Percentiles rank a stretch among this genome's conserved stretches.
Conservation (phyloP, 2,888 invertebrate species). For the Slavum lentiscoides region DNA sequence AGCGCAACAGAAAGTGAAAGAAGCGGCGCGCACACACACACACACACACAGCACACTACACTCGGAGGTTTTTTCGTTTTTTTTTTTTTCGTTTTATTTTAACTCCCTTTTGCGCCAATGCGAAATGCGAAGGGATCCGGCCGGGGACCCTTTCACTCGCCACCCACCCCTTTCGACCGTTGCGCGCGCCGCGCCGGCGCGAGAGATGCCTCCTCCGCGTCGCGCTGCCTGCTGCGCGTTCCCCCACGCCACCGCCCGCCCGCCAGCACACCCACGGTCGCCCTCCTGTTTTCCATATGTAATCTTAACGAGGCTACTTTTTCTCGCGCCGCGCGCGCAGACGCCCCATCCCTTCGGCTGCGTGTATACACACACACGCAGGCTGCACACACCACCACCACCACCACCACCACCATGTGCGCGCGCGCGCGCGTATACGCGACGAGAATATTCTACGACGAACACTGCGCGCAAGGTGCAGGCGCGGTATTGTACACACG, state of each 20-base stretch:
- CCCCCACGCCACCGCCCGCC: background rate
- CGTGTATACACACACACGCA: background rate
- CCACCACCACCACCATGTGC: no score
- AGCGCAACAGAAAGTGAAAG: conserved; percentile 50
- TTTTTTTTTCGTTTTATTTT: conserved; percentile 41
- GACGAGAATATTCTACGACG: conserved; percentile 44
- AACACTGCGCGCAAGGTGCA: background rate
- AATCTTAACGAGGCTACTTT: conserved; percentile 54
- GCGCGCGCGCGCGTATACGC: background rate
- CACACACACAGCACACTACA: background rate
- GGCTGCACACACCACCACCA: background rate
- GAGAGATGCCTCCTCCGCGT: background rate
- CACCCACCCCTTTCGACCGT: background rate
- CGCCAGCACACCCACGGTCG: conserved; percentile 11
- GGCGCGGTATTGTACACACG: background rate
- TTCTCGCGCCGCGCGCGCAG: conserved; percentile 51
- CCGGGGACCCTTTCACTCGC: conserved; percentile 41
- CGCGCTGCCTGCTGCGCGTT: background rate
- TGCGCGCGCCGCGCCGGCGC: background rate
- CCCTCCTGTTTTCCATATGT: conserved; percentile 53
- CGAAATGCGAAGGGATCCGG: conserved; percentile 50
- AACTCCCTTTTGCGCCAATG: conserved; percentile 54
- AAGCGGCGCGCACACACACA: conserved; percentile 24
- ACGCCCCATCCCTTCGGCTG: conserved; percentile 29
- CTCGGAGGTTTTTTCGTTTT: background rate